phyloP scores from a whole-genome alignment of 2,113 vertebrate genomes.

The Pachyramphus minor region DNA sequence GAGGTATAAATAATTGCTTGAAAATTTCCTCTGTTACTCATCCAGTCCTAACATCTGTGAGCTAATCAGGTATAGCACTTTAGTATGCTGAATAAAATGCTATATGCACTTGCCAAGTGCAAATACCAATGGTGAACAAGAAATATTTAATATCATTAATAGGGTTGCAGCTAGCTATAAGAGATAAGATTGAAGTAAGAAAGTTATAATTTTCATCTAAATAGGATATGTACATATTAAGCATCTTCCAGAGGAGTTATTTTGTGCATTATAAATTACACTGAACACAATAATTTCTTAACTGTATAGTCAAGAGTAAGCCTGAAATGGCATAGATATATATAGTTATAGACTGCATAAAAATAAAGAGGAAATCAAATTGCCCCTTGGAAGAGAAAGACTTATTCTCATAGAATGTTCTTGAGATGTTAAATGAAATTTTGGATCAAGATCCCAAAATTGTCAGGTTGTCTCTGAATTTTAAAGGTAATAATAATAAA shows the following conservation, averaged over 20 bases:
- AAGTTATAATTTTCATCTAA: neutral
- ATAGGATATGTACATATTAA: neutral
- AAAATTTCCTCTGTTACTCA: neutral
- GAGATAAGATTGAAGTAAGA: neutral
- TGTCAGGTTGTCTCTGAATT: neutral
- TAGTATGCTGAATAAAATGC: neutral
- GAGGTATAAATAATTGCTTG: neutral
- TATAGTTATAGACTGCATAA: neutral
- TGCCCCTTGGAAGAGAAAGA: neutral
- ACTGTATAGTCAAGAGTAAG: neutral
- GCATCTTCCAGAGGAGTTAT: neutral
- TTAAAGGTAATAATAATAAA: neutral
- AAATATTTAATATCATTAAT: neutral
- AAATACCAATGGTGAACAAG: neutral
- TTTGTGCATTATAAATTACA: neutral
- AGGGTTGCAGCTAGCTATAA: neutral
- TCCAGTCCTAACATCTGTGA: neutral
- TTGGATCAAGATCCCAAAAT: neutral
- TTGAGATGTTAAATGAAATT: neutral
- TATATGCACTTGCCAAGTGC: neutral
- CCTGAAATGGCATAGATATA: neutral
- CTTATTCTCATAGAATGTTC: neutral
- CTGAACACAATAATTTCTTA: neutral
- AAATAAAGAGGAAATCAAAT: neutral
- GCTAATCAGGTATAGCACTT: neutral